Evolutionary conservation across 2,113 vertebrate species (phyloP).

Genomic region (Machaerirhynchus nigripectus): DNA sequence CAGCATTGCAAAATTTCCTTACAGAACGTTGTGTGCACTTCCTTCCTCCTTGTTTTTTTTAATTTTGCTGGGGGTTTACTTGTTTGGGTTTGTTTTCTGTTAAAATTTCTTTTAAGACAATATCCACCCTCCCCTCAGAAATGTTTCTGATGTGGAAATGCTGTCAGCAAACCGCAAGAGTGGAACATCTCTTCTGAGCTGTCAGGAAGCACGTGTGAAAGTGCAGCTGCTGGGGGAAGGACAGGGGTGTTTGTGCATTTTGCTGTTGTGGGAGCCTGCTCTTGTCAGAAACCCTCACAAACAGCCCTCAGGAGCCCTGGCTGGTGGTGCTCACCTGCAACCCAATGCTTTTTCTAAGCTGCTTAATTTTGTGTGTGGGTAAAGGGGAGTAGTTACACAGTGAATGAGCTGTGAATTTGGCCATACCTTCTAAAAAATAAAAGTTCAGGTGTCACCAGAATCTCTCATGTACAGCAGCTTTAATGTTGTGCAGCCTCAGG

Average conservation of each 20-base stretch:
- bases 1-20: not conserved
- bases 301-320: not conserved
- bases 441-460: not conserved
- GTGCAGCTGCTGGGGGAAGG: not conserved
- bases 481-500: accelerated
- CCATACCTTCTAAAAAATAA: not conserved
- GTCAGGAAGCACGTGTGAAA: not conserved
- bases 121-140: not conserved
- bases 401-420: not conserved
- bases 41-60: not conserved
- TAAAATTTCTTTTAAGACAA: not conserved
- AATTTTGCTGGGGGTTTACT: not conserved
- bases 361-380: not conserved
- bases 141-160: not conserved
- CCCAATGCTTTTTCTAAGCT: accelerated
- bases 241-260: not conserved
- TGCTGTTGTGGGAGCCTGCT: not conserved
- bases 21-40: not conserved
- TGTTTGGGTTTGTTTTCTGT: not conserved
- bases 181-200: not conserved
- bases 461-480: not conserved
- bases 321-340: not conserved
- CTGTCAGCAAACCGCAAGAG: not conserved
- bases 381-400: not conserved
- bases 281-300: not conserved